These are phyloP conservation scores for Porites lutea DNA, from an alignment of 64 coral and sea anemone species.

Conservation along the genomic window DNA sequence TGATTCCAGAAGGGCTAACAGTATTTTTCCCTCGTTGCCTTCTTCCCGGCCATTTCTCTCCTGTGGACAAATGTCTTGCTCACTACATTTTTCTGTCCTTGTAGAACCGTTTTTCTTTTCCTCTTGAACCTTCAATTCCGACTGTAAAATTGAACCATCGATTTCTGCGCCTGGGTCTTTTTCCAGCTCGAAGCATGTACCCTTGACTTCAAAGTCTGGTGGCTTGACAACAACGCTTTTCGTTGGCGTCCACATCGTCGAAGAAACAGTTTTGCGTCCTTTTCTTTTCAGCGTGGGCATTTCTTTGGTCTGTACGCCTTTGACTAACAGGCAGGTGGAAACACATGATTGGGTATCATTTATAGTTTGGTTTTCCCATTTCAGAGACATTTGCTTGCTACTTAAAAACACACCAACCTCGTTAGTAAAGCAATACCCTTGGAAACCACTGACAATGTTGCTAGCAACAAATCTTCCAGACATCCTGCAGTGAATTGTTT, in stretches of 20 bases:
- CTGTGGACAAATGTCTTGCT: not conserved
- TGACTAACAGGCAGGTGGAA: not conserved
- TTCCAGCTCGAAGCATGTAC: not conserved
- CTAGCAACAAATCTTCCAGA: not conserved
- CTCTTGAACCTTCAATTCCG: not conserved
- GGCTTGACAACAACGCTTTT: constrained; percentile 15
- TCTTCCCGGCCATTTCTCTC: not conserved
- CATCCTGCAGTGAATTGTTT: not conserved
- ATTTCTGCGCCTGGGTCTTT: not conserved
- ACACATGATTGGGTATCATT: not conserved
- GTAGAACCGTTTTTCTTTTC: not conserved
- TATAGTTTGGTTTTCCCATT: not conserved
- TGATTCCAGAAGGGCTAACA: constrained; percentile 3
- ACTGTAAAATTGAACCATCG: too few relatives aligned
- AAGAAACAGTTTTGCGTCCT: not conserved
- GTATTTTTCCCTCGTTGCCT: not conserved
- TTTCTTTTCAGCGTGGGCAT: not conserved
- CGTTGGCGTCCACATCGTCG: constrained; percentile 11
- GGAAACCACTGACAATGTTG: not conserved
- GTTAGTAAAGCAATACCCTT: constrained; percentile 1
- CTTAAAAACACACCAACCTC: not conserved
- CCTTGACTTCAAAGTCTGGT: constrained; percentile 12
- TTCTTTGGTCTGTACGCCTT: not conserved
- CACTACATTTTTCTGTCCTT: not conserved
- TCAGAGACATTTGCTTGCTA: not conserved